Base-by-base conservation (phyloP, 2,113 vertebrate species). In the Dryoscopus gambensis region DNA sequence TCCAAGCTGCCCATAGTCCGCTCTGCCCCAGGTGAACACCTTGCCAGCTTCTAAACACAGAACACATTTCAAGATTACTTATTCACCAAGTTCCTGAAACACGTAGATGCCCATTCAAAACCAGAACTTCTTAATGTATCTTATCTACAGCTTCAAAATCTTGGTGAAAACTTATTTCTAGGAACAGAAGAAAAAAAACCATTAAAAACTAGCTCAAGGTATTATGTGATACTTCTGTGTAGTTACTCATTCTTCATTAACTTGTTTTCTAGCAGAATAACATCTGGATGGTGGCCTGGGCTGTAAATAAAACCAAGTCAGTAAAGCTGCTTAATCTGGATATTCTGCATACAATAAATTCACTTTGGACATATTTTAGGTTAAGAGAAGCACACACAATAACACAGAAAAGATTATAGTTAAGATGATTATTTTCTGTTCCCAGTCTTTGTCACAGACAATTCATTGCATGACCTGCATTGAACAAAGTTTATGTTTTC, bases 1-100 rank as follows among this genome's bases (percentile, higher is more conserved):
- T 70, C 99, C 99, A 59, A 99, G 98, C 74, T 99, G 99, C 81
- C 99, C 99, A 5, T 99, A 99, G 98, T 98, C 97, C 2, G 95
- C 97, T 98, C 99, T 98, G 79, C 99, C 99, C 99, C 99, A 99
- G 23, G 99, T 98, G 91, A 99, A 99, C 62, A 99, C 97, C 91
- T 97, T 98, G 39, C 98, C 98, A 50, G 97, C 98, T 95, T 98
- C 99, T 99, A 97, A 98, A 98, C 64, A 94, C 18, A 97, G 95
- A 93, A 90, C 30, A 94, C 37, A 95, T 73, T 82, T 84, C 23
- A 63, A 27, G 17, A 92, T 68, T 63, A 89, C 18, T 90, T 68
- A 56, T 44, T 64, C 47, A 69, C 25, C 30, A 53, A 23, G 39
- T 39, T 69, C 44, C 60, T 44, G 39, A 35, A 94, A 74, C 16